These are phyloP conservation scores for Caranx melampygus DNA, from an alignment of 2,113 vertebrate species.

Conservation along the genomic window DNA sequence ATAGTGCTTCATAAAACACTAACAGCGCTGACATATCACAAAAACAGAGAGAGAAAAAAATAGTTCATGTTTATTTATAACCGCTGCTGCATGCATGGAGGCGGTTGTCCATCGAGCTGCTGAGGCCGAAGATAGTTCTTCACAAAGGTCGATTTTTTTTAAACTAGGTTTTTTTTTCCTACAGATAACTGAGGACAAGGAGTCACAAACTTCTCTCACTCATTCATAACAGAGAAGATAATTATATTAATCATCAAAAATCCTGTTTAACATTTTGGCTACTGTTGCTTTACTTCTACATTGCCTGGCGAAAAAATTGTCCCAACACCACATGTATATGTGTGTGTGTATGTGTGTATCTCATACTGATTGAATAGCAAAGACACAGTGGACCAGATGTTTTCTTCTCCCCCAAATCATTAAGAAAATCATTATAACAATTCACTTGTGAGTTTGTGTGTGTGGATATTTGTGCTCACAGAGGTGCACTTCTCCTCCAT, in stretches of 20 bases:
- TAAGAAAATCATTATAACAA: background rate
- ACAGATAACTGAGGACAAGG: background rate
- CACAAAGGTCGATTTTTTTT: background rate
- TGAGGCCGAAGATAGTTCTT: background rate
- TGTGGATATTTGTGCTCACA: background rate
- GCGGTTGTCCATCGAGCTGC: constrained; percentile 23
- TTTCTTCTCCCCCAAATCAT: background rate
- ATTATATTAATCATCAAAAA: background rate
- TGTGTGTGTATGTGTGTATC: no score
- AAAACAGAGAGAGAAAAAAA: constrained; percentile 7
- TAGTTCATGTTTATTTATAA: constrained; percentile 70
- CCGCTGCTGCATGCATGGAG: constrained; percentile 32
- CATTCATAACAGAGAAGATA: background rate
- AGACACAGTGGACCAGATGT: background rate
- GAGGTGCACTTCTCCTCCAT: constrained; percentile 38
- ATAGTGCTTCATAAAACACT: constrained; percentile 78
- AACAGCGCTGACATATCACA: constrained; percentile 53
- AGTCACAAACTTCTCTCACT: background rate
- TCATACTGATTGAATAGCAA: background rate
- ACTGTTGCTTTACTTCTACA: no score
- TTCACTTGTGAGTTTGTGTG: constrained; percentile 10
- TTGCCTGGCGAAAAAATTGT: no score
- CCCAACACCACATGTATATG: background rate
- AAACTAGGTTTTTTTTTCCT: background rate
- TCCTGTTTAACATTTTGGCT: background rate